Evolutionary conservation across 2,888 invertebrate species (phyloP).

Genomic region (Acrobasis suavella): DNA sequence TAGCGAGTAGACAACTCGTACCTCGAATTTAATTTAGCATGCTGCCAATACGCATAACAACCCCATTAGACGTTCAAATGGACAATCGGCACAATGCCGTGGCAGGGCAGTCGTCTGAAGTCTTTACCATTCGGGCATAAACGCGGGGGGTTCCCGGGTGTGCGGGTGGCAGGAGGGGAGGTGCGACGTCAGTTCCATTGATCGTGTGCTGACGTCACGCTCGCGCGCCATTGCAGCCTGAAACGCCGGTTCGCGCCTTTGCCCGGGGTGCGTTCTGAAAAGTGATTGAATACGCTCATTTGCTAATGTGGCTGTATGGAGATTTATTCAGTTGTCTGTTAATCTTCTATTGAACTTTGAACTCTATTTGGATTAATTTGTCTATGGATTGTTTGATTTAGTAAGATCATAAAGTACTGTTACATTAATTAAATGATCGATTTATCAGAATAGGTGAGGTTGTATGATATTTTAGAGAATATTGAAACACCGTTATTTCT

Average conservation of each 20-base stretch:
- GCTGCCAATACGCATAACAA: not conserved
- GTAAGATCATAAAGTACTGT: not conserved
- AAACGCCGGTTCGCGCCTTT: constrained; percentile 32
- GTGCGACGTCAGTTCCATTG: constrained; percentile 67
- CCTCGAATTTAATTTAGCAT: not conserved
- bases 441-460: no score
- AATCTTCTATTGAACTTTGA: constrained; percentile 3
- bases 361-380: constrained; percentile 11
- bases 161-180: constrained; percentile 33
- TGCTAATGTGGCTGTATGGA: constrained; percentile 38
- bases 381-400: constrained; percentile 3
- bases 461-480: no score
- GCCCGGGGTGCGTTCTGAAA: constrained; percentile 37
- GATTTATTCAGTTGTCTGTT: constrained; percentile 28
- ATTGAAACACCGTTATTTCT: no score
- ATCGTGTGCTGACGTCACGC: constrained; percentile 68
- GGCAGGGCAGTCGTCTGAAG: not conserved
- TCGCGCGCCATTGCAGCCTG: constrained; percentile 48
- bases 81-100: not conserved
- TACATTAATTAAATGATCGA: no score
- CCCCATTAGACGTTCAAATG: constrained; percentile 2
- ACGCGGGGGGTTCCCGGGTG: constrained; percentile 36
- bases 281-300: constrained; percentile 30
- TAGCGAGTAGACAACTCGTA: not conserved
- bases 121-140: not conserved